phyloP scores from a whole-genome alignment of 2,888 invertebrate genomes.

The Spodoptera littoralis region DNA sequence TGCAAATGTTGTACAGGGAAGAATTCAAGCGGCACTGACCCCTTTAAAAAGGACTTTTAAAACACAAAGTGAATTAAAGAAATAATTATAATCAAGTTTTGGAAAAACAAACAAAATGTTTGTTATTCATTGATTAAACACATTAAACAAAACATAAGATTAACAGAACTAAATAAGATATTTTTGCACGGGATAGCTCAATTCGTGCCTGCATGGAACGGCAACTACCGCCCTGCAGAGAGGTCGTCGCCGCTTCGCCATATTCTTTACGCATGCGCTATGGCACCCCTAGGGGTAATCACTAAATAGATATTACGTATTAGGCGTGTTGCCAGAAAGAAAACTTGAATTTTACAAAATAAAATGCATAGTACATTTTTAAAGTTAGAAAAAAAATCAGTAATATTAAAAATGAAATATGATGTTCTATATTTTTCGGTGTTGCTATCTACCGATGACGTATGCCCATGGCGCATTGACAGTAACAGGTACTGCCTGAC shows the following conservation, averaged over 20 bases:
- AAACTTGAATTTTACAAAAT: constrained; percentile 14
- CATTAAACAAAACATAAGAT: background rate
- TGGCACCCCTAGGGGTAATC: constrained; percentile 76
- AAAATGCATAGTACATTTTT: background rate
- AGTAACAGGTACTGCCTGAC: constrained; percentile 48
- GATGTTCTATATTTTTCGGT: constrained; percentile 1
- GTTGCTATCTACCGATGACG: constrained; percentile 56
- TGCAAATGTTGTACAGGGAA: constrained; percentile 78
- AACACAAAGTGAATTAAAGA: background rate
- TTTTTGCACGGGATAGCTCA: constrained; percentile 34
- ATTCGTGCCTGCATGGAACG: constrained; percentile 67
- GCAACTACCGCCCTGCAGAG: constrained; percentile 77
- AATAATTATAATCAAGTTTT: background rate
- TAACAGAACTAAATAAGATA: background rate
- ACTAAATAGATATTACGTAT: constrained; percentile 73
- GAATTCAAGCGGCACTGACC: constrained; percentile 61
- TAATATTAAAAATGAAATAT: background rate
- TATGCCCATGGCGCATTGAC: constrained; percentile 68
- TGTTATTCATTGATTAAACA: background rate
- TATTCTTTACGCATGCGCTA: constrained; percentile 85
- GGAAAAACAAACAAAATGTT: background rate
- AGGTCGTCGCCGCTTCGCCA: constrained; percentile 78
- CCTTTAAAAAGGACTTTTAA: constrained; percentile 24
- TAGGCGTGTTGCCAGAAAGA: constrained; percentile 62
- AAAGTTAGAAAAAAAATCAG: background rate